Conservation (phyloP, 2,797 vertebrate species). For the Platalea minor region DNA sequence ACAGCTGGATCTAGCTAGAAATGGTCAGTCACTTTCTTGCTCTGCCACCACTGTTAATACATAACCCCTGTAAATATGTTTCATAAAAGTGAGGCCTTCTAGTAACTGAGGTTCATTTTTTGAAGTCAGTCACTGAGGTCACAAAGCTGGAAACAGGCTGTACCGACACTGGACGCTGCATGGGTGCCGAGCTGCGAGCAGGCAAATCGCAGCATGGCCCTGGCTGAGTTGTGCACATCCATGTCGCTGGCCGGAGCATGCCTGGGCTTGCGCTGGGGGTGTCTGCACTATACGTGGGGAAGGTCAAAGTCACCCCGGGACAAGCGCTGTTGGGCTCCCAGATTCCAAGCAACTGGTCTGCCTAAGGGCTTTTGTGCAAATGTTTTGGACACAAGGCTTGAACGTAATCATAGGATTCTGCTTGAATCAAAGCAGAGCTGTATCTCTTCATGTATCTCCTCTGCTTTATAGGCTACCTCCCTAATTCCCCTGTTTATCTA, state of each 20-base stretch:
- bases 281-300: not conserved
- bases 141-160: not conserved
- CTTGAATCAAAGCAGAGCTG: not conserved
- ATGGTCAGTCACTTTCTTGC: not conserved
- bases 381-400: not conserved
- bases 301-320: not conserved
- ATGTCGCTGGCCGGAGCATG: not conserved
- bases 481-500: not conserved
- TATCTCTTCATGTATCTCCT: not conserved
- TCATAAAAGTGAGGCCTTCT: not conserved
- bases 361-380: not conserved
- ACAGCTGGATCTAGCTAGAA: not conserved
- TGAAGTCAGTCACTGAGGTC: not conserved
- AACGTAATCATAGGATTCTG: not conserved
- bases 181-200: not conserved
- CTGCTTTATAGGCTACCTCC: not conserved
- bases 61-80: not conserved
- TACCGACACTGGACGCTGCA: accelerated
- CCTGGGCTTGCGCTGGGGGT: not conserved
- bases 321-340: not conserved
- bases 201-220: not conserved
- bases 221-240: not conserved
- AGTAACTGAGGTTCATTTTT: not conserved
- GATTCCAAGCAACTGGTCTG: not conserved
- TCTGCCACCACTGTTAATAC: not conserved